Conservation (phyloP, 2,797 vertebrate species). For the Chelmon rostratus region DNA sequence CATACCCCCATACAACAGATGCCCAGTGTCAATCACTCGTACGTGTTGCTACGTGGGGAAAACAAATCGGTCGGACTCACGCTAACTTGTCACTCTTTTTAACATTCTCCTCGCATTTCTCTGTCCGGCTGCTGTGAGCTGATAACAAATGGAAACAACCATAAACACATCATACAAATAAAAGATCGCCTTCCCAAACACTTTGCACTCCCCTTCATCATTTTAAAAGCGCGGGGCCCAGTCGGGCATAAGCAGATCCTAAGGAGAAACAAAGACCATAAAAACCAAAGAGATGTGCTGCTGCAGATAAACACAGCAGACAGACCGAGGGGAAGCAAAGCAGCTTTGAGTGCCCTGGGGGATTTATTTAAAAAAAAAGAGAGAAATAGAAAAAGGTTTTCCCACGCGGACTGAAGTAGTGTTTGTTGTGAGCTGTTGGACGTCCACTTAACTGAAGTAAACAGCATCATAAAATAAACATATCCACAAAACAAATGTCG, state of each 20-base stretch:
- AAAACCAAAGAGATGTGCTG: constrained; percentile 68
- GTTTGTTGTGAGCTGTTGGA: constrained; percentile 49
- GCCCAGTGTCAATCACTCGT: constrained; percentile 35
- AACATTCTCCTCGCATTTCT: constrained; percentile 35
- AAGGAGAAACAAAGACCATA: constrained; percentile 63
- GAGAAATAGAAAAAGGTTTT: constrained; percentile 31
- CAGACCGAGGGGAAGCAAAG: constrained; percentile 47
- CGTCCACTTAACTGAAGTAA: constrained; percentile 56
- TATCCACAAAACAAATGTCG: constrained; percentile 50
- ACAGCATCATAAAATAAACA: constrained; percentile 61
- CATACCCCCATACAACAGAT: neutral
- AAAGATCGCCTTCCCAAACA: constrained; percentile 52
- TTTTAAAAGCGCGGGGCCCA: constrained; percentile 56
- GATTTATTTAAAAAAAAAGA: constrained; percentile 41
- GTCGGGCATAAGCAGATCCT: constrained; percentile 58
- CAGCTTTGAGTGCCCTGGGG: constrained; percentile 42
- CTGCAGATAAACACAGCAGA: constrained; percentile 71
- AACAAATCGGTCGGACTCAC: constrained; percentile 42
- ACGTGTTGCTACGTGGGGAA: neutral
- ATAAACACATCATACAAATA: constrained; percentile 65
- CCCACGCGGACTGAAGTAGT: constrained; percentile 30
- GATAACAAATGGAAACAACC: constrained; percentile 67
- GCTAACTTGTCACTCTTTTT: constrained; percentile 39
- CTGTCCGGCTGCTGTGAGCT: constrained; percentile 46
- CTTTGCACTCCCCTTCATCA: constrained; percentile 53